Conservation (phyloP, 30 jellyfish, hydroid and myxozoan genomes). For the Cassiopea andromeda region DNA sequence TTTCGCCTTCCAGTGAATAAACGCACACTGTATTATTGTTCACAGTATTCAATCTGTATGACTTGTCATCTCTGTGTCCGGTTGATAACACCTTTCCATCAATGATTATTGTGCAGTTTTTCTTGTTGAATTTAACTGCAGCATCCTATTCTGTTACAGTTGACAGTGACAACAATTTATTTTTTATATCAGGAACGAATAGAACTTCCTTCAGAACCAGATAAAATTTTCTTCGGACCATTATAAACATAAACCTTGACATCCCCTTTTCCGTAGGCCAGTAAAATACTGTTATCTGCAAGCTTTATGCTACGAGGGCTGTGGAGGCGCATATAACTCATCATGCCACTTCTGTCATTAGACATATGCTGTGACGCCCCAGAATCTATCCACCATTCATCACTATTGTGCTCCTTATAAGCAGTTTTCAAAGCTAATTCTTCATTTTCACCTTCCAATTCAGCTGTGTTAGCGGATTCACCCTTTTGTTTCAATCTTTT, state of each 20-base stretch:
- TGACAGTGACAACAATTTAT: too few species aligned
- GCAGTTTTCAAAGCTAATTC: neutral
- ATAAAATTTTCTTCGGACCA: neutral
- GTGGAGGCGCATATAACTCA: conserved; percentile 5
- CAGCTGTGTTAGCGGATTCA: neutral
- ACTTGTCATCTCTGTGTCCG: neutral
- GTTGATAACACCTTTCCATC: neutral
- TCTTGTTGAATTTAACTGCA: neutral
- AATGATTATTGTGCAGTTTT: too few species aligned
- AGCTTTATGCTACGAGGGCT: neutral
- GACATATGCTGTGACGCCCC: conserved; percentile 55
- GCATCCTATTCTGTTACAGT: conserved; percentile 21
- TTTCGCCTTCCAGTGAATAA: neutral
- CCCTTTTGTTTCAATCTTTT: neutral
- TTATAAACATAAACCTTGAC: neutral
- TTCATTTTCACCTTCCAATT: neutral
- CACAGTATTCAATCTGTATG: neutral
- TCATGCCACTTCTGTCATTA: too few species aligned
- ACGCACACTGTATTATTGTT: neutral
- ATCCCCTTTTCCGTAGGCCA: neutral
- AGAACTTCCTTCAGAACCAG: neutral
- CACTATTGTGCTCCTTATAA: neutral
- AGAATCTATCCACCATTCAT: conserved; percentile 57
- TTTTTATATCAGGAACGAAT: too few species aligned
- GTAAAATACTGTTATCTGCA: conserved; percentile 5